A percentile compares a stretch with the other conserved stretches of the same genome.
Conservation (phyloP, 2,797 vertebrate genomes). For the Fistularia commersonii region DNA sequence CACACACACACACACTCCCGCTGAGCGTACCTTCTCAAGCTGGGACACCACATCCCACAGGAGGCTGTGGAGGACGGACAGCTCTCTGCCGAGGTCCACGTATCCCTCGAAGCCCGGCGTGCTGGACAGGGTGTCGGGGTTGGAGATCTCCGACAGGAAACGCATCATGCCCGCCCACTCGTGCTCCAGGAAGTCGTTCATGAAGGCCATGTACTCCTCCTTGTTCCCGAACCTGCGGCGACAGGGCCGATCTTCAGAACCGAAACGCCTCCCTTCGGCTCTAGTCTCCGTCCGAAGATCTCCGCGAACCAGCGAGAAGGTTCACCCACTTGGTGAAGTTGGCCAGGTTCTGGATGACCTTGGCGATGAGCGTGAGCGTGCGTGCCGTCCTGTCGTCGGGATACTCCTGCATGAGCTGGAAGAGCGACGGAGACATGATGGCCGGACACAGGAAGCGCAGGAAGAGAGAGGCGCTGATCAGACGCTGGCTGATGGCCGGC, state of each 20-base stretch:
- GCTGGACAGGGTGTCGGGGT: constrained; percentile 88
- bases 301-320: too few species aligned
- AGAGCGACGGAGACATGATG: constrained; percentile 97
- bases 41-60: constrained; percentile 95
- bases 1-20: constrained; percentile 10
- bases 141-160: constrained; percentile 92
- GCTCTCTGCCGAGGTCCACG: constrained; percentile 93
- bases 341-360: constrained; percentile 98
- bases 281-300: too few species aligned
- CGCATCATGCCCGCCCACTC: constrained; percentile 97
- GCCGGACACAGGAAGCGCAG: constrained; percentile 95
- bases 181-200: constrained; percentile 97
- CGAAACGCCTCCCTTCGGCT: not conserved
- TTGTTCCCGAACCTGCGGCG: constrained; percentile 90
- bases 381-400: constrained; percentile 91
- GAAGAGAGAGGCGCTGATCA: constrained; percentile 94
- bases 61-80: constrained; percentile 89
- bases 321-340: constrained; percentile 91
- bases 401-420: constrained; percentile 93
- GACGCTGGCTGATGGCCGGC: constrained; percentile 88
- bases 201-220: constrained; percentile 98
- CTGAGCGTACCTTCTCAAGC: constrained; percentile 97
- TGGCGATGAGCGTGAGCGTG: constrained; percentile 93
- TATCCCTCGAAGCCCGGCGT: constrained; percentile 92
- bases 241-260: not conserved